Evolutionary conservation across 2,888 invertebrate genomes (phyloP), one percentile per base, ranked within the genome.

Genomic region (Clepsis dumicolana): DNA sequence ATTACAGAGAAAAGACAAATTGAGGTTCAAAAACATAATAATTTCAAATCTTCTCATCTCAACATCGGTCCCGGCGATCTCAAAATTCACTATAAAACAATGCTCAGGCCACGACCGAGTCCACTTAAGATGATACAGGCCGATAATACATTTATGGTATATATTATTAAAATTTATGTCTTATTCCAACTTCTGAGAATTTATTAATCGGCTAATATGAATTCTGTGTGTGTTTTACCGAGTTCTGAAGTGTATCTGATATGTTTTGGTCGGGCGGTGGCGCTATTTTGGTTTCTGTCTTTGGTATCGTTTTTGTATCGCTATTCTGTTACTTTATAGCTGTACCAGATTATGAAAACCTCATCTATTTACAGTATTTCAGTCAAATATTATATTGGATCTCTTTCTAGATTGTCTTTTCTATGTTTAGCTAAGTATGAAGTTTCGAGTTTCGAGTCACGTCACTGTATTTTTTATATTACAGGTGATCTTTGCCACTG

Each of bases 161-260:
- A 89, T 90, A 89, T 90, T 90, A 90, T 88, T 86, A 86, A 90
- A 92, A 93, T 93, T 92, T 93, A 93, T 93, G 91, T 93, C 92
- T 93, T 90, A 93, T 89, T 92, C 80, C 81, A 79, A 83, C 78
- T 93, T 93, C 93, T 84, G 72, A 75, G 93, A 92, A 93, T 90
- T 90, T 90, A 92, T 90, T 91, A 92, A 93, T 92, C 90, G 90
- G 82, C 88, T 89, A 89, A 91, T 93, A 90, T 90, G 92, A 89
- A 93, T 93, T 90, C 93, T 81, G 87, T 80, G 80, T 80, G 86
- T 85, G 91, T 85, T 86, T 84, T 80, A 82, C 78, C 77, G 72
- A 73, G 79, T 73, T 75, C 74, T 73, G 77, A 80, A 80, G 82
- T 78, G 82, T 82, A 86, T 84, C 80, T 83, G 85, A 85, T 86